These are phyloP conservation scores for Carposina sasakii DNA, from an alignment of 1,140 invertebrate species.

Conservation along the genomic window DNA sequence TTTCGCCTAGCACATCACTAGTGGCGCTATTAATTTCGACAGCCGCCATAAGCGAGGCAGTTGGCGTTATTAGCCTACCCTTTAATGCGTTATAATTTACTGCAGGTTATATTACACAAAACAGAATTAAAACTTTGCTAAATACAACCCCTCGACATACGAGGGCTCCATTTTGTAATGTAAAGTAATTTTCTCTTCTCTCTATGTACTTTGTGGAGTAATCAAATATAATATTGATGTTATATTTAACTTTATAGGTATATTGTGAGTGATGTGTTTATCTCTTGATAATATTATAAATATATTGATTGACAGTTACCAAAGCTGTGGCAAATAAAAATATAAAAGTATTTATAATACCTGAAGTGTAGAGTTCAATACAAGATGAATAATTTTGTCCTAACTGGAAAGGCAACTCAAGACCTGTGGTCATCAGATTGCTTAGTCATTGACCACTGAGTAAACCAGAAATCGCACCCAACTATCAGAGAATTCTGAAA, in stretches of 20 bases:
- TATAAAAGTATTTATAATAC: too few relatives aligned
- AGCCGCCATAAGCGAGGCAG: constrained; percentile 57
- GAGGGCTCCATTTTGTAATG: neutral
- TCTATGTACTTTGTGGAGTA: neutral
- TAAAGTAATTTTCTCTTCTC: neutral
- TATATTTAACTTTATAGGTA: neutral
- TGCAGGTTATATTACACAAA: constrained; percentile 66
- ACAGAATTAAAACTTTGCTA: constrained; percentile 63
- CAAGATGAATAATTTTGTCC: too few relatives aligned
- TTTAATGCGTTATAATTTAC: constrained; percentile 68
- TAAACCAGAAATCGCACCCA: neutral
- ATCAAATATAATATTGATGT: neutral
- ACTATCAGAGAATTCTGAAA: constrained; percentile 23
- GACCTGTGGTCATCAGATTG: too few relatives aligned
- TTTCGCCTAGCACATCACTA: constrained; percentile 40
- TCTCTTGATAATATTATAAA: neutral
- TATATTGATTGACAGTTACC: neutral
- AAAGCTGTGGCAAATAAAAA: too few relatives aligned
- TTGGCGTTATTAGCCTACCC: constrained; percentile 65
- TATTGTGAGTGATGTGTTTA: neutral
- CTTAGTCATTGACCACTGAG: too few relatives aligned
- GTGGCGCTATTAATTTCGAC: constrained; percentile 58
- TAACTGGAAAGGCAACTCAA: too few relatives aligned
- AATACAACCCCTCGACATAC: constrained; percentile 14
- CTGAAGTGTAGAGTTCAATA: too few relatives aligned